Base-by-base conservation (phyloP, 2,888 invertebrate genomes). In the Cybosia mesomella region DNA sequence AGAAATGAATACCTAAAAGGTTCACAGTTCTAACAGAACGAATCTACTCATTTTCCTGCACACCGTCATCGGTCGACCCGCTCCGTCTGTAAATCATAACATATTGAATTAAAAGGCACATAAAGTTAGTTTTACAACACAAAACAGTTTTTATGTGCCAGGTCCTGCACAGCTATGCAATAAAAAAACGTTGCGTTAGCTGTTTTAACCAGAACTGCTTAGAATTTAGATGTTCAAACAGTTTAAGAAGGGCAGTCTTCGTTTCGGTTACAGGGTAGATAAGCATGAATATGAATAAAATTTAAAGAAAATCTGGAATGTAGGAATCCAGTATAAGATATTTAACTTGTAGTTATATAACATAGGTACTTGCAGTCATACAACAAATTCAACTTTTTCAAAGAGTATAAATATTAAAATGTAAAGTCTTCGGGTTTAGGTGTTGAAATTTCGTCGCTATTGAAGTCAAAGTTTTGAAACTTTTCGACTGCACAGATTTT, bases 31-130 rank as follows among this genome's bases (percentile, higher is more conserved):
- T 28, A 8, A 4, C 65, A 28, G 13, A 61, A 8, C 57, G 54
- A 43, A 57, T 28, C 60, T 57, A 43, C 78, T 74, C 60, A 13
- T 10, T 11, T 57, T 15, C 5, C 39, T 28, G 39, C 5, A 0
- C 21, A 22, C 43, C 32, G 0, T 32, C 28, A 39, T 66, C 63
- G 71, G 71, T 72, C 71, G 73, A 24, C 55, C 71, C 74, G 63
- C 66, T 58, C 70, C 79, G 76, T 74, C 76, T 78, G 79, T 86
- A 85, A 82, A 85, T 87, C 85, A 84, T 78, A 80, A 76, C 70
- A 90, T 90, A 91, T 92, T 86, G 83, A 85, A 85, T 85, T 85
- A 85, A 85, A 85, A 83, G 67, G 64, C 34, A 70, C 74, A 83
- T 77, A 79, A 79, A 85, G 78, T 76, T 71, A 77, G 80, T 83